These are phyloP conservation scores for Polyploca ridens DNA, from an alignment of 2,888 invertebrate species.

Conservation along the genomic window DNA sequence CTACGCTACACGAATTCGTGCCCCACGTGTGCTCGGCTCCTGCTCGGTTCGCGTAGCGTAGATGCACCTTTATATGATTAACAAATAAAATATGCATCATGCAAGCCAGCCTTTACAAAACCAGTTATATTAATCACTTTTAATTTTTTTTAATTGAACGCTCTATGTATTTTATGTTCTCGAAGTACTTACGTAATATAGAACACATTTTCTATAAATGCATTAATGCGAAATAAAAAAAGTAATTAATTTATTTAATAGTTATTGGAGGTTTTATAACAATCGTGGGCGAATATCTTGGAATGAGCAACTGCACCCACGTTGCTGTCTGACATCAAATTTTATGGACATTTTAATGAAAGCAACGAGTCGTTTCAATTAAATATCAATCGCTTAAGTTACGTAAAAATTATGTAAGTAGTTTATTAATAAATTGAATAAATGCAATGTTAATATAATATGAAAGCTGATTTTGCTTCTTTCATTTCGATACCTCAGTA, in stretches of 20 bases:
- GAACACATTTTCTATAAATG: not conserved
- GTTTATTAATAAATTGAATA: not conserved
- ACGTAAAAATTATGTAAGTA: not conserved
- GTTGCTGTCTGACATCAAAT: conserved; percentile 6
- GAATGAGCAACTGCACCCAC: conserved; percentile 6
- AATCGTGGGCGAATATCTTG: conserved; percentile 5
- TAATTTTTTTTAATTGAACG: too few relatives aligned
- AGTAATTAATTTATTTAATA: conserved; percentile 5
- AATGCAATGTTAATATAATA: too few relatives aligned
- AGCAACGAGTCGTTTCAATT: conserved; percentile 8
- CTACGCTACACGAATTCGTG: too few relatives aligned
- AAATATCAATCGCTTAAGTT: conserved; percentile 5
- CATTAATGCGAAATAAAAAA: not conserved
- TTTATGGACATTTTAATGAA: conserved; percentile 14
- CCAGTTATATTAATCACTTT: too few relatives aligned
- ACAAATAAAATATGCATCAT: too few relatives aligned
- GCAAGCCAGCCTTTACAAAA: too few relatives aligned
- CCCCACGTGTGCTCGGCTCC: too few relatives aligned
- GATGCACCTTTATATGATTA: too few relatives aligned
- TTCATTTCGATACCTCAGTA: too few relatives aligned
- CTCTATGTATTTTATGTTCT: not conserved
- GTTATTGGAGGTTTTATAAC: conserved; percentile 4
- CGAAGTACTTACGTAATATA: not conserved
- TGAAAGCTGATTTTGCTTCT: too few relatives aligned
- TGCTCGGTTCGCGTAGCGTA: too few relatives aligned